phyloP scores from a whole-genome alignment of 2,888 invertebrate species.

The Euphydryas editha region DNA sequence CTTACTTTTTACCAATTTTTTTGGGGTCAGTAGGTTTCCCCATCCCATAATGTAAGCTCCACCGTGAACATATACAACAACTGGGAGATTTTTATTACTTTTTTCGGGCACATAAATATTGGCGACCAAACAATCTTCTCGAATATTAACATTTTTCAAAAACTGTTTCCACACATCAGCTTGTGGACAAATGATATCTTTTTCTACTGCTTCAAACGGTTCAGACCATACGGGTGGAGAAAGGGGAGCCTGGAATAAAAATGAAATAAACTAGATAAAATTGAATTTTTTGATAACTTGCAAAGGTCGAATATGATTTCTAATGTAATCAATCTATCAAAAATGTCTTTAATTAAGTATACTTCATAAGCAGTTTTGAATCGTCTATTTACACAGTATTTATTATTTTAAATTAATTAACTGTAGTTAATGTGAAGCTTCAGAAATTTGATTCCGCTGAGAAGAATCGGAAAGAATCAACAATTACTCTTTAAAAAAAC shows the following conservation, averaged over 20 bases:
- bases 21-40: conserved; percentile 50
- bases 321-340: too few species aligned
- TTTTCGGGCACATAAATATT: conserved; percentile 49
- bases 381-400: too few species aligned
- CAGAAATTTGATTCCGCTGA: too few species aligned
- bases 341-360: too few species aligned
- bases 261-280: too few species aligned
- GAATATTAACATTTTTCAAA: conserved; percentile 27
- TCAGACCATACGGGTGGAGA: conserved; percentile 51
- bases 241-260: conserved; percentile 50
- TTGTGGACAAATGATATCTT: conserved; percentile 43
- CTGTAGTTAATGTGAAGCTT: too few species aligned
- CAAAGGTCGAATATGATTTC: too few species aligned
- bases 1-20: conserved; percentile 49
- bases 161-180: conserved; percentile 20
- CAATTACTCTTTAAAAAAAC: too few species aligned
- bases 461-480: too few species aligned
- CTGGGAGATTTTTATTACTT: conserved; percentile 51
- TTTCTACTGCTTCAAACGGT: conserved; percentile 46
- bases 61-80: conserved; percentile 69
- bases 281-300: too few species aligned
- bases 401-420: too few species aligned
- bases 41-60: conserved; percentile 65
- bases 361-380: too few species aligned
- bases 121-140: conserved; percentile 49